Evolutionary conservation across 1,140 invertebrate genomes (phyloP).

Genomic region (Nixonia krombeini): DNA sequence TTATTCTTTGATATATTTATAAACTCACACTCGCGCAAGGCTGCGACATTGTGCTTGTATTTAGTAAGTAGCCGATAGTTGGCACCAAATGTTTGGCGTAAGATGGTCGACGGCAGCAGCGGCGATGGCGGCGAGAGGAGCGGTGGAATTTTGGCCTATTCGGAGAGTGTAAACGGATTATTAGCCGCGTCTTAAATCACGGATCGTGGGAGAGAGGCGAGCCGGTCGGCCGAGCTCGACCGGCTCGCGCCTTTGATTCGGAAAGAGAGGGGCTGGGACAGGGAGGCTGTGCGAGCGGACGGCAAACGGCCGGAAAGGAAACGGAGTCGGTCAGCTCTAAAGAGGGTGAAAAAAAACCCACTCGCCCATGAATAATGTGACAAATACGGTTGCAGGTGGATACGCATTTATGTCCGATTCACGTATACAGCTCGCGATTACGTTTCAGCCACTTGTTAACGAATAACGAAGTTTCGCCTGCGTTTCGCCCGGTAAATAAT

Average conservation of each 20-base stretch:
- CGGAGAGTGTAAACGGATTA: slow-evolving; percentile 29
- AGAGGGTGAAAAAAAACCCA: slow-evolving; percentile 9
- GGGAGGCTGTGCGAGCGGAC: neutral
- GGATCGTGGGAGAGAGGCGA: slow-evolving; percentile 36
- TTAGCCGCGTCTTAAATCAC: slow-evolving; percentile 46
- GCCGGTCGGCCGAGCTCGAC: neutral
- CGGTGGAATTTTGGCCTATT: slow-evolving; percentile 26
- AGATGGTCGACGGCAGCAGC: neutral
- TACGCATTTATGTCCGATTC: slow-evolving; percentile 31
- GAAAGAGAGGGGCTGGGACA: neutral
- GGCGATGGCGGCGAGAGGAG: slow-evolving; percentile 13
- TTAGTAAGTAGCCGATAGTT: slow-evolving; percentile 1
- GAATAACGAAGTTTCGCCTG: no score
- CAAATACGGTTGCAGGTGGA: slow-evolving; percentile 46
- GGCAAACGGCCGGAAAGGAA: slow-evolving; percentile 1
- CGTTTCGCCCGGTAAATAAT: no score
- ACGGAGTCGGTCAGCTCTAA: neutral
- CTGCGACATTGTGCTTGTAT: neutral
- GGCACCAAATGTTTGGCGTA: neutral
- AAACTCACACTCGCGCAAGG: no score
- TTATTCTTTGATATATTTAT: no score
- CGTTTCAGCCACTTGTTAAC: no score
- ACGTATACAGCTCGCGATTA: no score
- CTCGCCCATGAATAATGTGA: slow-evolving; percentile 27
- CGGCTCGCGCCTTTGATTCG: slow-evolving; percentile 12